Evolutionary conservation across 2,888 invertebrate species (phyloP).

Genomic region (Brachylomia viminalis): DNA sequence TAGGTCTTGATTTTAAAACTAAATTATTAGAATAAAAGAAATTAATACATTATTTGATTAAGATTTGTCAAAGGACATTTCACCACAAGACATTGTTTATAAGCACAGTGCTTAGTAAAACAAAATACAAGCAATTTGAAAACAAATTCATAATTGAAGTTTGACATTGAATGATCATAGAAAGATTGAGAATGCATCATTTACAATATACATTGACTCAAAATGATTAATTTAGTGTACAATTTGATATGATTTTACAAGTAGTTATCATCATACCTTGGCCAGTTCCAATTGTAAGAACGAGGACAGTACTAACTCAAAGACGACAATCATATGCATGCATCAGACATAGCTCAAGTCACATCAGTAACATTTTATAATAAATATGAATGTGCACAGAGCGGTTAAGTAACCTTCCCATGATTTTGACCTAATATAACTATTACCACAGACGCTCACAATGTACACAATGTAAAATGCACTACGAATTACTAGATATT

Average conservation of each 20-base stretch:
- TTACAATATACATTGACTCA: conserved; percentile 68
- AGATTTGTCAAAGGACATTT: conserved; percentile 58
- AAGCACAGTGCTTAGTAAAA: conserved; percentile 60
- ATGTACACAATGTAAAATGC: conserved; percentile 88
- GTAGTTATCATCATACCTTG: conserved; percentile 60
- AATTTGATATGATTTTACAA: conserved; percentile 79
- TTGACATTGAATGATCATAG: conserved; percentile 62
- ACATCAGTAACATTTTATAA: conserved; percentile 66
- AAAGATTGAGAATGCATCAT: conserved; percentile 67
- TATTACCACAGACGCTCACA: conserved; percentile 86
- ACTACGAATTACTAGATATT: conserved; percentile 88
- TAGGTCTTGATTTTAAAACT: conserved; percentile 60
- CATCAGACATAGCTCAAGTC: conserved; percentile 64
- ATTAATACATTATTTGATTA: conserved; percentile 33
- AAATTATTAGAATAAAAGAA: conserved; percentile 42
- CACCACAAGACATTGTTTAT: conserved; percentile 70
- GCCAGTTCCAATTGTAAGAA: conserved; percentile 62
- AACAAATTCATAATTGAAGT: conserved; percentile 56
- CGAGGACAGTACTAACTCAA: conserved; percentile 61
- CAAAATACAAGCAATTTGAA: conserved; percentile 57
- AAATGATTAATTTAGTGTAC: conserved; percentile 70
- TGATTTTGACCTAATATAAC: conserved; percentile 82
- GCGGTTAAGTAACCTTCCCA: conserved; percentile 79
- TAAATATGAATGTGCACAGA: conserved; percentile 76
- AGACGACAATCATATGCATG: conserved; percentile 62